phyloP scores from a whole-genome alignment of 1,140 invertebrate species.

The Maconellicoccus hirsutus region DNA sequence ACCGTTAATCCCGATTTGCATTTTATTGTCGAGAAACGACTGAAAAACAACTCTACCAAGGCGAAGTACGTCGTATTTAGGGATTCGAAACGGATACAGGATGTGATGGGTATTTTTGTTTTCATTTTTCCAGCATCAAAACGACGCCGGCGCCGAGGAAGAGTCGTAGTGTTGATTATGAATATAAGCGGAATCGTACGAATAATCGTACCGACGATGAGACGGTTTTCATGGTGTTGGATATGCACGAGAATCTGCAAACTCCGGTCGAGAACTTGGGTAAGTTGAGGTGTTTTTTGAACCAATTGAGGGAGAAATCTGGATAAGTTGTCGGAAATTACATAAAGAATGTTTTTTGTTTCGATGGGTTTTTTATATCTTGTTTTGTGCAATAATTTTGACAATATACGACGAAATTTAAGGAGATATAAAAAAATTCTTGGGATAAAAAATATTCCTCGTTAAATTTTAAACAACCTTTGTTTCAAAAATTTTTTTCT shows the following conservation, averaged over 20 bases:
- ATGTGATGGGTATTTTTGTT: background rate
- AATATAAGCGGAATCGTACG: background rate
- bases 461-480: no score
- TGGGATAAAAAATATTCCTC: no score
- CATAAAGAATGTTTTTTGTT: no score
- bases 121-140: background rate
- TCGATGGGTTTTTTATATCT: no score
- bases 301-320: no score
- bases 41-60: conserved; percentile 24
- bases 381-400: no score
- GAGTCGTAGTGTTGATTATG: background rate
- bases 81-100: background rate
- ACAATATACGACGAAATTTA: no score
- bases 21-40: conserved; percentile 24
- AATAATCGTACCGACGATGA: conserved; percentile 33
- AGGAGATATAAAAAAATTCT: no score
- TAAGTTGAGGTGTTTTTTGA: conserved; percentile 24
- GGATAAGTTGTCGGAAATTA: no score
- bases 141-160: background rate
- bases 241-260: conserved; percentile 55
- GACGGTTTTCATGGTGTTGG: conserved; percentile 45
- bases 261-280: conserved; percentile 52
- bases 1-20: conserved; percentile 16
- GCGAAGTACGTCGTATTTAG: background rate
- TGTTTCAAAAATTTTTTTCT: no score